Evolutionary conservation across 2,797 vertebrate genomes (phyloP).

Genomic region (Bucorvus abyssinicus): DNA sequence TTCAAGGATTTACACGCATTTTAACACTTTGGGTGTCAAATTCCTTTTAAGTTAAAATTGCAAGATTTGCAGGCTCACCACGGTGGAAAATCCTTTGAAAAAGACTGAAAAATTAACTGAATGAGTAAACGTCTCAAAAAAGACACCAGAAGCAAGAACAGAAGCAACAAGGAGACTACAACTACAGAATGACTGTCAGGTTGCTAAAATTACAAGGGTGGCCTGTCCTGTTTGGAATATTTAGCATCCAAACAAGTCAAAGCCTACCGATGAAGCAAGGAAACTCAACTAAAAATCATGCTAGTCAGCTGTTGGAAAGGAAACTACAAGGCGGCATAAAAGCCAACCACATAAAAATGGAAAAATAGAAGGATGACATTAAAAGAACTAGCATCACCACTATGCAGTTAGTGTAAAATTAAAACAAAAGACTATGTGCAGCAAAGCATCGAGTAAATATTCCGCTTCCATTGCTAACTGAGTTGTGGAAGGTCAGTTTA

Average conservation of each 20-base stretch:
- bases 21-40: background rate
- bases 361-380: background rate
- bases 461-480: background rate
- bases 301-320: background rate
- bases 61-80: background rate
- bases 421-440: background rate
- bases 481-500: background rate
- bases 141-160: background rate
- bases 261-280: background rate
- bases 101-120: background rate
- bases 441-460: background rate
- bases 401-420: background rate
- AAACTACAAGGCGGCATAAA: background rate
- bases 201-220: background rate
- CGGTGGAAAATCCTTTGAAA: background rate
- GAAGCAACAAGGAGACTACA: background rate
- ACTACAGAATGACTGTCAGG: background rate
- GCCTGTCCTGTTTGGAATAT: background rate
- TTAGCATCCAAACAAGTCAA: background rate
- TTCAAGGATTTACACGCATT: rapidly evolving
- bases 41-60: background rate
- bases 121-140: background rate
- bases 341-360: background rate
- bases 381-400: background rate
- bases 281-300: background rate